Evolutionary conservation across 2,888 invertebrate species (phyloP).

Genomic region (Hydraecia micacea): DNA sequence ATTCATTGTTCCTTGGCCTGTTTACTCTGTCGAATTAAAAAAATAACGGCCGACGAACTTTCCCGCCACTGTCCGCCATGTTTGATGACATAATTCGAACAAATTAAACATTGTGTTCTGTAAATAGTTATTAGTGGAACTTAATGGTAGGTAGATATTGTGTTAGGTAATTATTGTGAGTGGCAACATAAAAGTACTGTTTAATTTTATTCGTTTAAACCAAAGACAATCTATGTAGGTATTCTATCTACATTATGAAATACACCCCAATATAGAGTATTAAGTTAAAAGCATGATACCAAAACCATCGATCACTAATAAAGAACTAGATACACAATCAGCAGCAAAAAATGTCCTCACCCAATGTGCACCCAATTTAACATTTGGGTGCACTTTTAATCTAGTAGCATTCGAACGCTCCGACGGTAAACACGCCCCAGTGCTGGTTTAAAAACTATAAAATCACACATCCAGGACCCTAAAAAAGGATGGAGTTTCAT

Average conservation of each 20-base stretch:
- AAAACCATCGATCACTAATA: no score
- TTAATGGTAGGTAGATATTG: background rate
- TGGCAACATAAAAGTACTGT: background rate
- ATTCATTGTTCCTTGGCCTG: conserved; percentile 58
- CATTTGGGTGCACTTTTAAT: no score
- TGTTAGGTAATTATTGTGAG: background rate
- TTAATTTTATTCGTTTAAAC: background rate
- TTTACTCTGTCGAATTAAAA: conserved; percentile 61
- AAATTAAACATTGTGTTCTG: conserved; percentile 14
- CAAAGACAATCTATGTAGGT: background rate
- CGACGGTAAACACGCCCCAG: no score
- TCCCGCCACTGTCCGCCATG: conserved; percentile 40
- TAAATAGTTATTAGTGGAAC: conserved; percentile 9
- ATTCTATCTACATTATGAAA: background rate
- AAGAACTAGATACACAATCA: no score
- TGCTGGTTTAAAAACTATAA: no score
- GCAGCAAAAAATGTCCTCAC: no score
- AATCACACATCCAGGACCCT: no score
- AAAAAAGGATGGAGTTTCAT: no score
- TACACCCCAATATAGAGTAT: no score
- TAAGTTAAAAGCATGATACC: no score
- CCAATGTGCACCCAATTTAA: no score
- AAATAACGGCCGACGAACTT: conserved; percentile 45
- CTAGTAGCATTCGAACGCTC: no score
- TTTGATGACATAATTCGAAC: conserved; percentile 21